Evolutionary conservation across 2,113 vertebrate genomes (phyloP), one percentile per base, ranked within the genome.

Genomic region (Picathartes gymnocephalus): DNA sequence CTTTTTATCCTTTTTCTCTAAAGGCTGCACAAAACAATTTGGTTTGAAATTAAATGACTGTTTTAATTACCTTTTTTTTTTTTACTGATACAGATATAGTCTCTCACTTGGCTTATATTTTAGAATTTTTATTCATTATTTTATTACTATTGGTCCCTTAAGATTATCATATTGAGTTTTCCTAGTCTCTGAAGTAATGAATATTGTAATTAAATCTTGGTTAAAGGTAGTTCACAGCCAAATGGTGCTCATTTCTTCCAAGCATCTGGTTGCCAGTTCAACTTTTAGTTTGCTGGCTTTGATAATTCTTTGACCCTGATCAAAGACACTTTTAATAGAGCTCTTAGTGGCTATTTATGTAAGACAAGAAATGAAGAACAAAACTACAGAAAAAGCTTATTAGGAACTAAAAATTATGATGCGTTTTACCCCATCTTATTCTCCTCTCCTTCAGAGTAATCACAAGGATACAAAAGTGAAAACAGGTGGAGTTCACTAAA

Each of bases 131-230:
- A 94, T 94, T 93, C 83, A 93, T 94, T 96, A 90, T 90, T 92
- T 92, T 95, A 96, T 94, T 93, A 96, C 86, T 96, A 56, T 92
- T 80, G 22, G 74, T 94, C 81, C 86, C 86, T 90, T 65, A 94
- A 95, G 85, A 54, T 51, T 83, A 25, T 92, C 45, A 61, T 93
- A 95, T 37, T 96, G 60, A 72, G 89, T 81, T 72, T 94, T 92
- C 42, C 66, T 71, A 47, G 58, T 95, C 97, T 97, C 95, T 93
- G 28, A 93, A 96, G 90, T 91, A 96, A 96, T 95, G 50, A 95
- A 94, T 93, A 86, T 54, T 93, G 39, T 92, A 94, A 95, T 97
- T 97, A 97, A 95, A 70, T 88, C 68, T 95, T 68, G 47, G 69
- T 93, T 97, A 91, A 92, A 96, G 54, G 66, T 84, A 97, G 72